Percentiles rank a stretch among this genome's conserved stretches.
These are phyloP conservation scores for Hippopotamus amphibius DNA, from an alignment of 2,113 vertebrate species.

Conservation along the genomic window DNA sequence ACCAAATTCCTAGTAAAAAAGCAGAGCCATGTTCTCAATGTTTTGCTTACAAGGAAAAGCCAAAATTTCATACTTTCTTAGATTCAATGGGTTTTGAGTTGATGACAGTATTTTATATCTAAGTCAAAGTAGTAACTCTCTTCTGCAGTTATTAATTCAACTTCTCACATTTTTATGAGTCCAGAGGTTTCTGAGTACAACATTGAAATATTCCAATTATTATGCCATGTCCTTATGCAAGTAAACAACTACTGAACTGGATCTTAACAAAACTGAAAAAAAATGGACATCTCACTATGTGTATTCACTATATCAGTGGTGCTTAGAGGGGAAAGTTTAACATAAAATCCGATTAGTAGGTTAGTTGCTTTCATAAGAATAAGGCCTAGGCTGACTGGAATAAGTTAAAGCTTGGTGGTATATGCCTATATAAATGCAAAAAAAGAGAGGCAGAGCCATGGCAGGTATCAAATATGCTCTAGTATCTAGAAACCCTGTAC, in stretches of 20 bases:
- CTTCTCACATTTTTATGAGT: not conserved
- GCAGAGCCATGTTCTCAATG: not conserved
- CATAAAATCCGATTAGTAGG: not conserved
- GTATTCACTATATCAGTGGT: not conserved
- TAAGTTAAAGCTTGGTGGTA: not conserved
- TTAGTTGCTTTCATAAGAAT: not conserved
- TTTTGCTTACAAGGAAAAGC: not conserved
- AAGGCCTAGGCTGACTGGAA: not conserved
- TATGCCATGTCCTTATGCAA: not conserved
- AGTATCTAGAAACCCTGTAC: too few species aligned
- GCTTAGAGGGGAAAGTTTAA: not conserved
- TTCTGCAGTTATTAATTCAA: not conserved
- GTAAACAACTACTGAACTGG: not conserved
- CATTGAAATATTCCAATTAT: conserved; percentile 16
- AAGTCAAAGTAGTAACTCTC: not conserved
- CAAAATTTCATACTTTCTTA: not conserved
- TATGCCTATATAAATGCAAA: not conserved
- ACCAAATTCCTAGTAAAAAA: not conserved
- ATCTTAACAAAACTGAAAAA: conserved; percentile 14
- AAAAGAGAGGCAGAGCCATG: not conserved
- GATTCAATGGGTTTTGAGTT: not conserved
- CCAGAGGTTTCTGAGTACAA: not conserved
- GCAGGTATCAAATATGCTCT: not conserved
- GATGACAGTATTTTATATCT: not conserved
- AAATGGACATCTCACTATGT: not conserved